These are phyloP conservation scores for Aselliscus stoliczkanus DNA, from an alignment of 2,797 vertebrate species.

Conservation along the genomic window DNA sequence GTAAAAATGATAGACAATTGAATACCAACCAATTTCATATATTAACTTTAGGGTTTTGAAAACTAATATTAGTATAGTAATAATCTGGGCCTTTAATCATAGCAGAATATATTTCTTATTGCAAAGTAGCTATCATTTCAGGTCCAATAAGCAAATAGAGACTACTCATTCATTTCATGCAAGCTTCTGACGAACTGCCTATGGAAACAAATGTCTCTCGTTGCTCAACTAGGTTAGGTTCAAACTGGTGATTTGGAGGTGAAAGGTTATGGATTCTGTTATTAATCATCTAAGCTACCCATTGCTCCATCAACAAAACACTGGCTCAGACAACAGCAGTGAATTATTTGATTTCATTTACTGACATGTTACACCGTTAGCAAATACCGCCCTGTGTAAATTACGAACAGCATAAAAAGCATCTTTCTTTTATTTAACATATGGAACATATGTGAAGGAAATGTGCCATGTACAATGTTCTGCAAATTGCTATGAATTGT, in stretches of 20 bases:
- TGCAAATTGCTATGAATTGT: constrained; percentile 25
- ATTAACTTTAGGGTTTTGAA: neutral
- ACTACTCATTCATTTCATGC: constrained; percentile 26
- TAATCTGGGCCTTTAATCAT: neutral
- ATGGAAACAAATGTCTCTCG: constrained; percentile 56
- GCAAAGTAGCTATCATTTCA: constrained; percentile 44
- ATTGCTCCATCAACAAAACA: neutral
- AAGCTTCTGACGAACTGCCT: neutral
- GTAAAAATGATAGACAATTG: neutral
- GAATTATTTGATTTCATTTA: constrained; percentile 3
- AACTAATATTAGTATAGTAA: neutral
- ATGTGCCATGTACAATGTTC: neutral
- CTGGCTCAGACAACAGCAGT: neutral
- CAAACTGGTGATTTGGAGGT: constrained; percentile 44
- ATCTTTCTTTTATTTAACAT: constrained; percentile 27
- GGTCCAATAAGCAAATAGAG: constrained; percentile 49
- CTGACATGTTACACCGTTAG: neutral
- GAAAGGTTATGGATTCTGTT: constrained; percentile 58
- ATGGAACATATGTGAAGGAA: neutral
- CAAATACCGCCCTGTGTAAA: neutral
- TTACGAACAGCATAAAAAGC: neutral
- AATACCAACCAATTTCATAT: neutral
- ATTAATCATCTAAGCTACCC: constrained; percentile 47
- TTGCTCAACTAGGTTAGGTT: constrained; percentile 53
- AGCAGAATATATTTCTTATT: constrained; percentile 16